These are phyloP conservation scores for Dryobota labecula DNA, from an alignment of 2,888 invertebrate genomes.

Conservation along the genomic window DNA sequence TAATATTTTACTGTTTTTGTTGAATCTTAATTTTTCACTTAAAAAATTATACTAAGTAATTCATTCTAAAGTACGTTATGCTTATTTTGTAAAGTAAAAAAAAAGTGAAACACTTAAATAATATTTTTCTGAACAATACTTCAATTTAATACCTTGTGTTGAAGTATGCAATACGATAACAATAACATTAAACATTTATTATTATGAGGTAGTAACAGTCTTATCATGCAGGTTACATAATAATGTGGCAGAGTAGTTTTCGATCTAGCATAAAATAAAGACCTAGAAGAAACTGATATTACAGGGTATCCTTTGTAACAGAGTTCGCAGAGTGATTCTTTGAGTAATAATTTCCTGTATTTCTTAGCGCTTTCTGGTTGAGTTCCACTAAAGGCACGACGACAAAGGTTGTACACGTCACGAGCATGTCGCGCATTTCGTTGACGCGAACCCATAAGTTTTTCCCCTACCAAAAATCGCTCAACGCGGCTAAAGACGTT, in stretches of 20 bases:
- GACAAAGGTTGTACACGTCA: too few species aligned
- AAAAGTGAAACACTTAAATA: conserved; percentile 1
- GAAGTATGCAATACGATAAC: background rate
- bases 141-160: background rate
- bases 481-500: too few species aligned
- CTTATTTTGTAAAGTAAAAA: conserved; percentile 13
- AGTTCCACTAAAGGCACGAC: too few species aligned
- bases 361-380: too few species aligned
- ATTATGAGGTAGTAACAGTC: background rate
- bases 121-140: background rate
- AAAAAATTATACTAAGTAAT: background rate
- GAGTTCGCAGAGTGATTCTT: background rate
- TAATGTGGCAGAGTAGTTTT: background rate
- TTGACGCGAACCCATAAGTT: too few species aligned
- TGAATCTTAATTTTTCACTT: background rate
- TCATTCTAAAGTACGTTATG: background rate
- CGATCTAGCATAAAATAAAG: background rate
- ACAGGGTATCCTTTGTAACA: background rate
- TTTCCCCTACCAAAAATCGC: too few species aligned
- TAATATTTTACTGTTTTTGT: background rate
- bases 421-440: too few species aligned
- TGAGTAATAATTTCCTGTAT: background rate
- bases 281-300: background rate
- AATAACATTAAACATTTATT: background rate
- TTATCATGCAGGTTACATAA: background rate